Conservation (phyloP, 2,113 vertebrate genomes). For the Eulemur macaco region DNA sequence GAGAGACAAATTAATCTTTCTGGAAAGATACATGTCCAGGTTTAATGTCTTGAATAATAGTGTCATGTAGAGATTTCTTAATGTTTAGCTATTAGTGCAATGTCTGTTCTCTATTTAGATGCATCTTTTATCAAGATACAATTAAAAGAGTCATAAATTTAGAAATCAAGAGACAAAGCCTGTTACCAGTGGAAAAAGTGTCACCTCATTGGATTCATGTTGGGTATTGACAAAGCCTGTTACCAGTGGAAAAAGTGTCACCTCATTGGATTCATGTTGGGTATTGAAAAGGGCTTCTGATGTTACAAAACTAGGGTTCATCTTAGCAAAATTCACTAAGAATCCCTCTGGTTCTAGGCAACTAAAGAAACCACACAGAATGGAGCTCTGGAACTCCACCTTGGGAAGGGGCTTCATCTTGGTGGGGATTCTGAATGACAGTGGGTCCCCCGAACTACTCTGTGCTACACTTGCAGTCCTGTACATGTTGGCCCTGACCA, state of each 20-base stretch:
- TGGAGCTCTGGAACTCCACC: constrained; percentile 63
- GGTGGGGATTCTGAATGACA: constrained; percentile 64
- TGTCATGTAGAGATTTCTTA: neutral
- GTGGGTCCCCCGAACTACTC: constrained; percentile 51
- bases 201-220: neutral
- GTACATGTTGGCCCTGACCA: constrained; percentile 53
- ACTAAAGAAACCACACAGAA: neutral
- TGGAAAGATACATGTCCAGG: neutral
- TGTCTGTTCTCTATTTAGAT: neutral
- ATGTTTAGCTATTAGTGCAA: neutral
- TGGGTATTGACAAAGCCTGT: neutral
- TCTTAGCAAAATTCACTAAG: neutral
- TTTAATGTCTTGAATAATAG: neutral
- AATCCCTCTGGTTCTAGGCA: neutral
- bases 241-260: neutral
- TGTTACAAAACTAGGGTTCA: neutral
- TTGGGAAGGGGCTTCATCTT: constrained; percentile 49
- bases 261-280: neutral
- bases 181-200: neutral
- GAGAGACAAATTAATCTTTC: neutral
- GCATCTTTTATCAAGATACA: neutral
- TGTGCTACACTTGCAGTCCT: constrained; percentile 39
- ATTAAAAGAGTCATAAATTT: neutral
- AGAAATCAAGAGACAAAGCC: neutral
- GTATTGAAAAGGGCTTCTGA: neutral